Base-by-base conservation (phyloP, 2,888 invertebrate genomes). In the Microplitis manilae region DNA sequence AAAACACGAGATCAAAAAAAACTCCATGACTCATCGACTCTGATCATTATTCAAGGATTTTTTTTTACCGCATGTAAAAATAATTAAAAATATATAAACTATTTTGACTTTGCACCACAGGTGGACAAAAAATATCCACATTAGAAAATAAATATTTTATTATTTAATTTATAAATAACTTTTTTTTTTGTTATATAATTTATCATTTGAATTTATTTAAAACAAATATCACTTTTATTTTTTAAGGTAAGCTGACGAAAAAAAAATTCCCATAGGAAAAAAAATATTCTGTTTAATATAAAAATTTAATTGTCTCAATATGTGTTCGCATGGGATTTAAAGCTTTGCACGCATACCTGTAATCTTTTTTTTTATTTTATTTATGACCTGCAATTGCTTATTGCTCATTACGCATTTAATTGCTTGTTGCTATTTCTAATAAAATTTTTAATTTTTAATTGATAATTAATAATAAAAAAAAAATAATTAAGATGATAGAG, bases 311-410 rank as follows among this genome's bases (percentile, higher is more conserved):
- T 30, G 30, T 30, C 30, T 30, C 30, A 30, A 79, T 71, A 65
- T 77, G 73, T 70, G 78, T 79, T 76, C 81, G 80, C 85, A 84
- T 80, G 84, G 84, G 82, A 73, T 50, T 67, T 75, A 50, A 9
- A 8, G 50, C 50, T 77, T 68, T 68, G 38, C 76, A 75, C 68
- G 38, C 76, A 75, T 67, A 73, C 9, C 50, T 50, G 50, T 50
- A 13, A 50, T 2, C 13, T 50, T 41, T 50, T 50, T 50, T 13
- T 50, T 50, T 50, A 2, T 8, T 62, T 73, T 73, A 17, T 39
- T 30, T 60, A 62, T 20, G 30, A 30, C 2, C 30, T 30, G 30
- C 60, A 50, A 60, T 9, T 71, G 59, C 62, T 20, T 39, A 30
- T 30, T 30, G 30, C 65, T 5, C 41, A 68, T 68, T 68, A 75